A percentile compares a stretch with the other conserved stretches of the same genome.
phyloP scores from a whole-genome alignment of 2,888 invertebrate species.

The Volucella bombylans region DNA sequence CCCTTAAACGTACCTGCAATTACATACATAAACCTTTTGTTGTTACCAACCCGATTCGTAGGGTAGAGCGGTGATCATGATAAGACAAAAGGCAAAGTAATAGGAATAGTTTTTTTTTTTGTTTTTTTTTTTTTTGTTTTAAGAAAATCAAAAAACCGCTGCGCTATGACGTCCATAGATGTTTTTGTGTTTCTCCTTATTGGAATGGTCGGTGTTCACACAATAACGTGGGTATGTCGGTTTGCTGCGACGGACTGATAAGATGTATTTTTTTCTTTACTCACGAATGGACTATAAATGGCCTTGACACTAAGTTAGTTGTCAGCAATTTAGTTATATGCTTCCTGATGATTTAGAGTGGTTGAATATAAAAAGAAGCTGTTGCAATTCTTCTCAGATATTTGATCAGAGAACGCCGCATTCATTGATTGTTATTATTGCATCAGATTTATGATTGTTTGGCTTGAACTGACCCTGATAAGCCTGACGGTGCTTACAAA shows the following conservation, averaged over 20 bases:
- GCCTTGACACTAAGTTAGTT: slow-evolving; percentile 24
- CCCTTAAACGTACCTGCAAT: slow-evolving; percentile 3
- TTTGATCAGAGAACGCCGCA: neutral
- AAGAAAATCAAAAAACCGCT: neutral
- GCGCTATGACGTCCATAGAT: slow-evolving; percentile 32
- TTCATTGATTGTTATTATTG: neutral
- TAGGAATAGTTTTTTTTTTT: neutral
- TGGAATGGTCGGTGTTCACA: slow-evolving; percentile 26
- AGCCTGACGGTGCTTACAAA: too few relatives aligned
- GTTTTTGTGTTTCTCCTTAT: slow-evolving; percentile 38
- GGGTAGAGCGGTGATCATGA: neutral
- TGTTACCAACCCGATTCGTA: slow-evolving; percentile 13
- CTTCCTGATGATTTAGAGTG: slow-evolving; percentile 7
- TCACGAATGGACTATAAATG: slow-evolving; percentile 22
- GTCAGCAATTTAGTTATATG: slow-evolving; percentile 5
- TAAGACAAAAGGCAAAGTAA: neutral
- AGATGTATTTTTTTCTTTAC: slow-evolving; percentile 9
- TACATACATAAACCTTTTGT: slow-evolving; percentile 3
- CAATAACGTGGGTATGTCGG: slow-evolving; percentile 5
- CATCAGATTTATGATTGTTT: neutral
- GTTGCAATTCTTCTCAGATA: slow-evolving; percentile 13
- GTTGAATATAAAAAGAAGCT: neutral
- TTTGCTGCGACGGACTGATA: slow-evolving; percentile 24
- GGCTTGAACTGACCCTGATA: neutral
- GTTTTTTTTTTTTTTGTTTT: neutral